phyloP scores from a whole-genome alignment of 92 coral and sea anemone genomes.

The Palythoa heliodiscus region DNA sequence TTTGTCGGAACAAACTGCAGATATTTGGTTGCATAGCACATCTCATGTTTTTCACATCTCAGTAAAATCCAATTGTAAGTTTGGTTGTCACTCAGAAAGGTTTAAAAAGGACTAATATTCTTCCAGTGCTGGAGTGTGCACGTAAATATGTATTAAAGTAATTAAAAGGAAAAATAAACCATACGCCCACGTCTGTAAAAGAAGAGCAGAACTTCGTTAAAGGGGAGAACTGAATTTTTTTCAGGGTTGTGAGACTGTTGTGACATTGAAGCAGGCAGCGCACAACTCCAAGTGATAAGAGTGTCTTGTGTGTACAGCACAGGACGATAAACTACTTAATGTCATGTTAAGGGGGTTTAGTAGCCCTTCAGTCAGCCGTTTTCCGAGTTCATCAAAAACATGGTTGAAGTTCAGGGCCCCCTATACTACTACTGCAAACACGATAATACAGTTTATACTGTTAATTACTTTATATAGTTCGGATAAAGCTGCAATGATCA shows the following conservation, averaged over 20 bases:
- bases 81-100: slow-evolving; percentile 23
- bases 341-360: slow-evolving; percentile 22
- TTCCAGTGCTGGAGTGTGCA: neutral
- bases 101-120: slow-evolving; percentile 5
- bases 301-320: neutral
- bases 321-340: slow-evolving; percentile 35
- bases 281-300: slow-evolving; percentile 25
- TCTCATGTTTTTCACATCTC: slow-evolving; percentile 13
- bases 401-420: slow-evolving; percentile 13
- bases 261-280: slow-evolving; percentile 7
- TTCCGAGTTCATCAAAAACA: slow-evolving; percentile 21
- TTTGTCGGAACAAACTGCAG: slow-evolving; percentile 16
- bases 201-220: neutral
- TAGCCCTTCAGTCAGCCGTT: slow-evolving; percentile 37
- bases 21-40: neutral
- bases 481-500: neutral
- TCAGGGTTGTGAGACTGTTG: slow-evolving; percentile 22
- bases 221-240: neutral
- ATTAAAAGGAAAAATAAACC: neutral
- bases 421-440: neutral
- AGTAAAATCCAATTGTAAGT: slow-evolving; percentile 27
- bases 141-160: neutral
- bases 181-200: too few relatives aligned
- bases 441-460: neutral
- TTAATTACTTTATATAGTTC: neutral